phyloP scores from a whole-genome alignment of 2,797 vertebrate genomes.

The Tokudaia tokunoshimensis region DNA sequence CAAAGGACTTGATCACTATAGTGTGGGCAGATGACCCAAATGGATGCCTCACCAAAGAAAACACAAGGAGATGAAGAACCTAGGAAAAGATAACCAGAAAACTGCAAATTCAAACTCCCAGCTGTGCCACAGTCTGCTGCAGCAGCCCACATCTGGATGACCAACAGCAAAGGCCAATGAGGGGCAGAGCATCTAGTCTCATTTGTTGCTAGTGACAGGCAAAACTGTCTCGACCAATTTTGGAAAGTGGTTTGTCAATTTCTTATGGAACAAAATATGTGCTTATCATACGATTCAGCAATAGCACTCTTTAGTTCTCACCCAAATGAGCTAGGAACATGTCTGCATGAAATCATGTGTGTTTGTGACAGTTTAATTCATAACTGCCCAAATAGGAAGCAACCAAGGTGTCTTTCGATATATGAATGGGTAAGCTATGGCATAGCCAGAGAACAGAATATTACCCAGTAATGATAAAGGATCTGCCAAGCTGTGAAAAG shows the following conservation, averaged over 20 bases:
- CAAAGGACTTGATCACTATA: neutral
- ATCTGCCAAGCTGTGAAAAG: neutral
- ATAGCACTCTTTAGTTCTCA: neutral
- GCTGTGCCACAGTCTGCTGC: neutral
- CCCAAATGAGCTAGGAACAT: neutral
- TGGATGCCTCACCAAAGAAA: neutral
- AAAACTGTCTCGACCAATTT: neutral
- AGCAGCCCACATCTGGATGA: neutral
- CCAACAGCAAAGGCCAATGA: neutral
- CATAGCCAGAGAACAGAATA: neutral
- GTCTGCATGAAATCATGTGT: neutral
- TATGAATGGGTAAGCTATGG: neutral
- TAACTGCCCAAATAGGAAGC: neutral
- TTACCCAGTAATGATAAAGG: neutral
- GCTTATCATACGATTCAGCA: neutral
- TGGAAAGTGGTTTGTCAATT: neutral
- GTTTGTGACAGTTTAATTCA: neutral
- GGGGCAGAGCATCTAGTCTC: neutral
- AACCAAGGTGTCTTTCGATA: neutral
- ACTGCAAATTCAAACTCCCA: neutral
- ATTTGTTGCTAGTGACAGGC: neutral
- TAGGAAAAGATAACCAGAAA: neutral
- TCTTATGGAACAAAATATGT: neutral
- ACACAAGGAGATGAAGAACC: neutral
- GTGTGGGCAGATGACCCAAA: neutral